Percentiles rank a stretch among this genome's conserved stretches.
These are phyloP conservation scores for Trachelus tabidus DNA, from an alignment of 2,888 invertebrate species.

Conservation along the genomic window DNA sequence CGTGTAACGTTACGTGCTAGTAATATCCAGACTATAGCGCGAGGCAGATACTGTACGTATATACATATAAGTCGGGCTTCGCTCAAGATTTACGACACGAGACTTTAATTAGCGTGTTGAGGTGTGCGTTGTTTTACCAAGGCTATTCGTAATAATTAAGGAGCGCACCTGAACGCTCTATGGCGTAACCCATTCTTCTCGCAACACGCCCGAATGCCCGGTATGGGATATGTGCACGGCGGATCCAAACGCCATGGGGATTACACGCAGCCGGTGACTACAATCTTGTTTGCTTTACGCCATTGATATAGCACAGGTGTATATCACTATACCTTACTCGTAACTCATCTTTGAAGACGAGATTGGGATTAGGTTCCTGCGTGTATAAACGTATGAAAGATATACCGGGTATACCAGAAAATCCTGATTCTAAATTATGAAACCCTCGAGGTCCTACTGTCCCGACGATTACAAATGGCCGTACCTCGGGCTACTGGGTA, in stretches of 20 bases:
- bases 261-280: background rate
- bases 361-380: background rate
- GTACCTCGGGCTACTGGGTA: too few species aligned
- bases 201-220: background rate
- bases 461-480: too few species aligned
- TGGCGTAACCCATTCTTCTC: constrained; percentile 6
- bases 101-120: constrained; percentile 43
- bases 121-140: constrained; percentile 27
- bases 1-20: background rate
- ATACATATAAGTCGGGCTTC: constrained; percentile 2
- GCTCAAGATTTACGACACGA: constrained; percentile 35
- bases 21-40: constrained; percentile 10
- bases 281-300: background rate
- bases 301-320: background rate
- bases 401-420: background rate
- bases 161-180: constrained; percentile 3
- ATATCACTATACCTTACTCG: background rate
- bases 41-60: constrained; percentile 10
- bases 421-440: background rate
- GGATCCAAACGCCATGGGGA: background rate
- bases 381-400: background rate
- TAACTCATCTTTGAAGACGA: background rate
- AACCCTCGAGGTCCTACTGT: too few species aligned
- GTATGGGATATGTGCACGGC: background rate
- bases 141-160: constrained; percentile 44